These are phyloP conservation scores for Heteromormyrus szaboi DNA, from an alignment of 2,797 vertebrate species.

Conservation along the genomic window DNA sequence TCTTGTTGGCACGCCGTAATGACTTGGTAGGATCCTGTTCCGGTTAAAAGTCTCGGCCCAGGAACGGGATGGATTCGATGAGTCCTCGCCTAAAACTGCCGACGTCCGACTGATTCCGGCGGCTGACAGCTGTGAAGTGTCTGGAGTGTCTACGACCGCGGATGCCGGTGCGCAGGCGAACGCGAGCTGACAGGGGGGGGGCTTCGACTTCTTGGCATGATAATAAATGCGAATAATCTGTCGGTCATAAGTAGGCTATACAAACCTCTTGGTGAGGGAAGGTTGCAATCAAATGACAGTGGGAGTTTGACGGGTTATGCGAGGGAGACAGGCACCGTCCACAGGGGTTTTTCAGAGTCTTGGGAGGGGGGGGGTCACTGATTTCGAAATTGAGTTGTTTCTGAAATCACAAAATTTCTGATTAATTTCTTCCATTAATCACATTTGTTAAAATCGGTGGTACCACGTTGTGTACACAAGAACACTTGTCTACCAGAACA, in stretches of 20 bases:
- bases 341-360: neutral
- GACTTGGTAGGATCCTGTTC: neutral
- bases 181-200: neutral
- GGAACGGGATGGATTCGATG: neutral
- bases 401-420: neutral
- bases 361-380: neutral
- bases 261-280: neutral
- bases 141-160: neutral
- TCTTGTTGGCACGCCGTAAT: neutral
- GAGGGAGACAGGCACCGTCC: neutral
- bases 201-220: neutral
- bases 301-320: neutral
- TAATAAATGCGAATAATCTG: neutral
- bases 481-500: neutral
- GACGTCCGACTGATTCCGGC: neutral
- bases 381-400: neutral
- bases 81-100: neutral
- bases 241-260: neutral
- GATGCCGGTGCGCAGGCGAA: neutral
- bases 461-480: neutral
- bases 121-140: neutral
- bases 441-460: neutral
- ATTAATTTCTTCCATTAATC: neutral
- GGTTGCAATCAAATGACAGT: neutral
- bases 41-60: neutral